phyloP scores from a whole-genome alignment of 2,797 vertebrate species.

The Gymnothorax reevesii region DNA sequence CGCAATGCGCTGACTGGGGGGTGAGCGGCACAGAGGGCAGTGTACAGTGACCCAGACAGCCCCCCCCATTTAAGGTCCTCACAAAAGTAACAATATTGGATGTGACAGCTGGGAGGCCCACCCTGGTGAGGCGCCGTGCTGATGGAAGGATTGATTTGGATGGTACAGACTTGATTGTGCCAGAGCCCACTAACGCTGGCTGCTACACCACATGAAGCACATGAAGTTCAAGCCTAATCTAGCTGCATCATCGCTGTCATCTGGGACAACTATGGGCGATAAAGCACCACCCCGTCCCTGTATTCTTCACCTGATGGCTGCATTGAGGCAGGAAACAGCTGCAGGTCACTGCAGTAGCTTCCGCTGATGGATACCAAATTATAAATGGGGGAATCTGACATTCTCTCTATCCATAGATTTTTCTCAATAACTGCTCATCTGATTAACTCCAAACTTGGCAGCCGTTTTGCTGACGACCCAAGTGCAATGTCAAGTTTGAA shows the following conservation, averaged over 20 bases:
- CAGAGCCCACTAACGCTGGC: not conserved
- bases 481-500: too few relatives aligned
- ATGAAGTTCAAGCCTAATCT: too few relatives aligned
- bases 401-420: too few relatives aligned
- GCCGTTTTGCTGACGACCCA: too few relatives aligned
- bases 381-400: too few relatives aligned
- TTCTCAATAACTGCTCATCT: too few relatives aligned
- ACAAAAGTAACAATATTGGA: not conserved
- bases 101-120: not conserved
- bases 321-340: not conserved
- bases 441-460: too few relatives aligned
- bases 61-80: not conserved
- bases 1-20: conserved; percentile 31
- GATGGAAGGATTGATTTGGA: not conserved
- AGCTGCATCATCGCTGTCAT: too few relatives aligned
- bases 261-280: not conserved
- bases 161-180: not conserved
- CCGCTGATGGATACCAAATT: too few relatives aligned
- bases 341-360: not conserved
- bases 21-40: not conserved
- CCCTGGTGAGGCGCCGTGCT: not conserved
- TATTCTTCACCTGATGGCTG: not conserved
- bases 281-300: not conserved
- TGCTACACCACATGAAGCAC: not conserved
- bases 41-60: not conserved